phyloP scores from a whole-genome alignment of 2,797 vertebrate genomes.

The Gymnothorax reevesii region DNA sequence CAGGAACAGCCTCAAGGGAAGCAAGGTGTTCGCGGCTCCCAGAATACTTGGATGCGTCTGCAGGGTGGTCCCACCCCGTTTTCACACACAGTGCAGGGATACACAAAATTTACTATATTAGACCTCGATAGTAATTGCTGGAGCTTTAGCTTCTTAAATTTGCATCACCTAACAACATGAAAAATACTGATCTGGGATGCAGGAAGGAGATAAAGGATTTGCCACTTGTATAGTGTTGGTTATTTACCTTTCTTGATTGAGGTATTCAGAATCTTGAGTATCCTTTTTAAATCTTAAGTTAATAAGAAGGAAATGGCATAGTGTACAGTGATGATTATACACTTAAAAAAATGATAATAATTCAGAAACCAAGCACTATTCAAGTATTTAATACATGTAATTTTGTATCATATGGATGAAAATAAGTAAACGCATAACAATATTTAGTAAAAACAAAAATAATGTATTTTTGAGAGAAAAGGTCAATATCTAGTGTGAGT shows the following conservation, averaged over 20 bases:
- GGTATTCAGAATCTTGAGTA: background rate
- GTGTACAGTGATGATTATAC: background rate
- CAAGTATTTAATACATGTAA: no score
- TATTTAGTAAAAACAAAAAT: no score
- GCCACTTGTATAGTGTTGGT: background rate
- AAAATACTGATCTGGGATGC: background rate
- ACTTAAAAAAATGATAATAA: no score
- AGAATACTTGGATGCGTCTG: background rate
- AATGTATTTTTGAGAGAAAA: no score
- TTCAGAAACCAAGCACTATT: no score
- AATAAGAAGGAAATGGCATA: background rate
- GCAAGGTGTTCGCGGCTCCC: background rate
- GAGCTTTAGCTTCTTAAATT: background rate
- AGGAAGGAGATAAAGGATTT: background rate
- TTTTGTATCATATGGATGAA: no score
- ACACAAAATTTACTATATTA: background rate
- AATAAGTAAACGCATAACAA: no score
- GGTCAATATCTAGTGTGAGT: no score
- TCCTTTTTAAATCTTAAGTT: background rate
- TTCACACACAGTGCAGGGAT: background rate
- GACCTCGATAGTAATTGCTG: background rate
- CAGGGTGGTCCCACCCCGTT: background rate
- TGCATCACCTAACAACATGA: background rate
- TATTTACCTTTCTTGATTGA: background rate
- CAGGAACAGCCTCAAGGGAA: background rate